Evolutionary conservation across 2,888 invertebrate species (phyloP), one percentile per base, ranked within the genome.

Genomic region (Habrosyne pyritoides): DNA sequence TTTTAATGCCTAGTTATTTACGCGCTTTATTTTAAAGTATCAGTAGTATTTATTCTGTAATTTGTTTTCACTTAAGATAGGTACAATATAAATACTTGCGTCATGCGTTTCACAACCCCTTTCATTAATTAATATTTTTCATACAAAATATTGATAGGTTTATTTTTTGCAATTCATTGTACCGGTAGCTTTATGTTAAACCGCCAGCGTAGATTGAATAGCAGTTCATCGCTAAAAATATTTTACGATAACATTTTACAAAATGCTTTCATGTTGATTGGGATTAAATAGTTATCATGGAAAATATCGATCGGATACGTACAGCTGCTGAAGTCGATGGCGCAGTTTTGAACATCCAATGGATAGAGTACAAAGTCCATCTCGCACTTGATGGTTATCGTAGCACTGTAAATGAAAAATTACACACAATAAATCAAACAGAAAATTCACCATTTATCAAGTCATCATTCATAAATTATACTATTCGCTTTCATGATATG

Each of bases 291-390:
- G 53, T 28, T 56, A 53, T 55, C 21, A 47, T 46, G n/a, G 22
- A 53, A 53, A 8, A 26, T 52, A 18, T 47, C 33, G 22, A 28
- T 36, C 49, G 52, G 6, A 58, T 80, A 94, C 94, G 94, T 86
- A 94, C 94, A 94, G 78, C 94, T 94, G 80, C 94, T 94, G 75
- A 94, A 94, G 79, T 94, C 94, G 71, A 94, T 94, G 56, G 93
- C 93, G 80, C 94, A 94, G 70, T 93, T 94, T 78, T 94, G 94
- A 47, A 94, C 94, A 74, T 94, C 94, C 68, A 94, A 78, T 18
- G 94, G 94, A 73, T 94, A 94, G 59, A 94, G 84, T 55, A 94
- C 94, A 79, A 94, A 94, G 78, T 94, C 93, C 94, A 94, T 94
- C 81, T 94, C 94, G 79, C 94, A 94, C 81, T 94, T 94, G 66